These are phyloP conservation scores for Volucella zonaria DNA, from an alignment of 2,888 invertebrate species.

Conservation along the genomic window DNA sequence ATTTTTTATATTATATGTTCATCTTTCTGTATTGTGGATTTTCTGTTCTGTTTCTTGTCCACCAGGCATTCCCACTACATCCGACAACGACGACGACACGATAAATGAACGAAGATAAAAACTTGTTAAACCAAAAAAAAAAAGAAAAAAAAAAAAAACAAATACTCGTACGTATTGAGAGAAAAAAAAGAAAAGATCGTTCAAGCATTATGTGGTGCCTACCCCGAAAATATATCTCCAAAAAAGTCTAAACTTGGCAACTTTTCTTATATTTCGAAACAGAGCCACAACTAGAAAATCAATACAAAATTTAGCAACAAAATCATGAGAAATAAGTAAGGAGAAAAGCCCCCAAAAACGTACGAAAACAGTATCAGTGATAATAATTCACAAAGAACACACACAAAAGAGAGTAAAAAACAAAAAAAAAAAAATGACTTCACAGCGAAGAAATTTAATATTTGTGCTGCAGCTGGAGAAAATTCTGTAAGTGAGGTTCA, in stretches of 20 bases:
- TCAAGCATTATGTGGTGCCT: no score
- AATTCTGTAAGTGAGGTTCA: constrained; percentile 63
- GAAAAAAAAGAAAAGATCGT: constrained; percentile 10
- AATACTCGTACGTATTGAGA: constrained; percentile 3
- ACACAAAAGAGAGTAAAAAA: background rate
- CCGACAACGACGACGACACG: constrained; percentile 7
- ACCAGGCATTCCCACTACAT: constrained; percentile 41
- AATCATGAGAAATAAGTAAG: constrained; percentile 21
- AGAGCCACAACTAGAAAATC: constrained; percentile 33
- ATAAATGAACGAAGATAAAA: constrained; percentile 65
- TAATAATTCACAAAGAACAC: constrained; percentile 71
- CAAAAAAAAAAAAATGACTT: constrained; percentile 67
- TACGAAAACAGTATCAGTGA: constrained; percentile 58
- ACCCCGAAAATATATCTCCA: no score
- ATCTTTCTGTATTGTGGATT: constrained; percentile 67
- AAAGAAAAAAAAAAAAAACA: background rate
- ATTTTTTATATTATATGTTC: constrained; percentile 63
- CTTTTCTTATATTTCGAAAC: no score
- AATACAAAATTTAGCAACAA: constrained; percentile 33
- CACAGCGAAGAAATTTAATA: constrained; percentile 68
- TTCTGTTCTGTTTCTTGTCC: constrained; percentile 58
- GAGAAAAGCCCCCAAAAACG: background rate
- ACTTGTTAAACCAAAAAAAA: constrained; percentile 49
- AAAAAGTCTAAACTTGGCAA: no score
- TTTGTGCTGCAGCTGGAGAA: constrained; percentile 55